Conservation (phyloP, 2,113 vertebrate genomes). For the Pteruthius melanotis region DNA sequence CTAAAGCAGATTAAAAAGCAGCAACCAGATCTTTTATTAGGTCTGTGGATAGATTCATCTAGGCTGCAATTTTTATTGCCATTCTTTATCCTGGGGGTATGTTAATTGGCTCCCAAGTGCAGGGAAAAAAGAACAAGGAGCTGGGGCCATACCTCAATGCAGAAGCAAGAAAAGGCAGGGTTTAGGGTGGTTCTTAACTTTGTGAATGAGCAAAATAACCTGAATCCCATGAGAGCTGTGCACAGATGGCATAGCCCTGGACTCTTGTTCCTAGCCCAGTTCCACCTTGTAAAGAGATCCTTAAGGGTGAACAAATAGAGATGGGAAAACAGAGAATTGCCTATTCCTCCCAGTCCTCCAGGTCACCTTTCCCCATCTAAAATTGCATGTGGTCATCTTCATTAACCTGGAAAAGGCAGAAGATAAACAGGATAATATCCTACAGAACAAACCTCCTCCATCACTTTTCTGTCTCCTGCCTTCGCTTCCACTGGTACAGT, state of each 20-base stretch:
- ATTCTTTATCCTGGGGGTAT: background rate
- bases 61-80: background rate
- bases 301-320: background rate
- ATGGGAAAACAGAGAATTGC: background rate
- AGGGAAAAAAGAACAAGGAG: background rate
- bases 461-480: background rate
- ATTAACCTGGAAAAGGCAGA: rapidly evolving
- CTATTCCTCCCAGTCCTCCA: background rate
- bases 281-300: background rate
- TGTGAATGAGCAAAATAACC: background rate
- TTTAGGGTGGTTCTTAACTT: background rate
- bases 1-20: background rate
- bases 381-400: background rate
- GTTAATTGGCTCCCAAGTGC: background rate
- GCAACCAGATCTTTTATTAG: background rate
- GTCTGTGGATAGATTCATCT: background rate
- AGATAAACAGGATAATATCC: background rate
- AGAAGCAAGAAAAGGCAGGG: background rate
- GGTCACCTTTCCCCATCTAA: background rate
- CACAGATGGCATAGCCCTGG: background rate
- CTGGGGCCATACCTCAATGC: background rate
- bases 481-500: background rate
- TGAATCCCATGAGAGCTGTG: background rate
- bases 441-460: background rate
- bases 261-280: background rate